Base-by-base conservation (phyloP, 2,797 vertebrate species). In the Sebastes matsubarae region DNA sequence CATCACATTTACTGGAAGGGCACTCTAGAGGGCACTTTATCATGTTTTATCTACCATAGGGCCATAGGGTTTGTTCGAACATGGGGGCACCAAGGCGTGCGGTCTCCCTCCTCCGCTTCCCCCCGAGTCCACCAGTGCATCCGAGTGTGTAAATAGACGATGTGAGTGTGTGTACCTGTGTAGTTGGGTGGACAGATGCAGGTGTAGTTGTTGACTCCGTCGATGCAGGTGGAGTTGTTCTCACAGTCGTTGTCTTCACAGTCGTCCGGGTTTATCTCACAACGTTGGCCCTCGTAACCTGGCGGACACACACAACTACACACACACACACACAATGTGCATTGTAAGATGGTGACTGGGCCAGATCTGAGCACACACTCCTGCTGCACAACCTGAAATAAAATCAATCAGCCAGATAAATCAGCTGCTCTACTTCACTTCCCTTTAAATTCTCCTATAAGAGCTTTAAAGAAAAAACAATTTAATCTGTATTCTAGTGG, bases 241-340 rank as follows among this genome's bases (percentile, higher is more conserved):
- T 99, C 98, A 1, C 98, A 99, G 94, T 99, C 98, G 0, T 99
- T 99, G 94, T 99, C 98, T 87, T 99, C 98, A 6, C 98, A 99
- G 91, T 99, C 98, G 2, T 99, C 97, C 3, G 98, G 96, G 92
- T 99, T 99, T 69, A 97, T 88, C 92, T 99, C 97, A 89, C 98
- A 99, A 20, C 94, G 95, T 50, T 95, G 95, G 32, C 98, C 98
- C 88, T 99, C 98, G 11, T 96, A 99, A 12, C 98, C 98, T 66
- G 97, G 94, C 0, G 93, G 95, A 89, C 98, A 99, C 71, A 96
- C 95, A 77, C 98, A 99, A 91, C 98, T 99, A 88, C 77, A 87
- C 67, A 50, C 70, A 78, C 61, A 24, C 24, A 76, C 1, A 84
- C 27, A 79, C 65, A 78, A 65, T 24, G 18, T 11, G 22, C 25